Evolutionary conservation across 2,113 vertebrate genomes (phyloP).

Genomic region (Equus przewalskii): DNA sequence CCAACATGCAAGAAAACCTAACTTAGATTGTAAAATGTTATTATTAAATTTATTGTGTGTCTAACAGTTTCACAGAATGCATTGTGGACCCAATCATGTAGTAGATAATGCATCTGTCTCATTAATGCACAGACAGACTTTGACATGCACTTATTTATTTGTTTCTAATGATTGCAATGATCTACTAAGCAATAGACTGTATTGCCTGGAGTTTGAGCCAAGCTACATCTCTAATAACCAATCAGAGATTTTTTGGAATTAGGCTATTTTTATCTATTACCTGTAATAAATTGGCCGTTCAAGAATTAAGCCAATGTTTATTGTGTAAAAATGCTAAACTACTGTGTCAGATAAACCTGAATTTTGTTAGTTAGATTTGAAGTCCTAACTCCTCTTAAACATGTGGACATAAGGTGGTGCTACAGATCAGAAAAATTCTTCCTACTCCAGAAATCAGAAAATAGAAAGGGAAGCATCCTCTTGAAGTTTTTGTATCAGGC

Average conservation of each 20-base stretch:
- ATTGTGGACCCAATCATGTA: background rate
- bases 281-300: background rate
- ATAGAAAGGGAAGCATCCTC: background rate
- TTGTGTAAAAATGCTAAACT: background rate
- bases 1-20: background rate
- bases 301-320: background rate
- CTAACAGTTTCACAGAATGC: background rate
- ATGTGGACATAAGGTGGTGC: conserved; percentile 84
- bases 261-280: conserved; percentile 2
- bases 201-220: background rate
- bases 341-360: background rate
- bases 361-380: background rate
- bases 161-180: background rate
- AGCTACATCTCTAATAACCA: background rate
- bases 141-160: background rate
- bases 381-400: background rate
- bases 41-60: background rate
- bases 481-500: background rate
- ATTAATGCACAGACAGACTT: background rate
- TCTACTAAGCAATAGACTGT: background rate
- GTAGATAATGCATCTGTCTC: background rate
- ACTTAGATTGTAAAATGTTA: background rate
- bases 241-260: background rate
- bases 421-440: conserved; percentile 69
- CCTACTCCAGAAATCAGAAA: background rate